Evolutionary conservation across 2,797 vertebrate species (phyloP), one percentile per base, ranked within the genome.

Genomic region (Sternotherus odoratus): DNA sequence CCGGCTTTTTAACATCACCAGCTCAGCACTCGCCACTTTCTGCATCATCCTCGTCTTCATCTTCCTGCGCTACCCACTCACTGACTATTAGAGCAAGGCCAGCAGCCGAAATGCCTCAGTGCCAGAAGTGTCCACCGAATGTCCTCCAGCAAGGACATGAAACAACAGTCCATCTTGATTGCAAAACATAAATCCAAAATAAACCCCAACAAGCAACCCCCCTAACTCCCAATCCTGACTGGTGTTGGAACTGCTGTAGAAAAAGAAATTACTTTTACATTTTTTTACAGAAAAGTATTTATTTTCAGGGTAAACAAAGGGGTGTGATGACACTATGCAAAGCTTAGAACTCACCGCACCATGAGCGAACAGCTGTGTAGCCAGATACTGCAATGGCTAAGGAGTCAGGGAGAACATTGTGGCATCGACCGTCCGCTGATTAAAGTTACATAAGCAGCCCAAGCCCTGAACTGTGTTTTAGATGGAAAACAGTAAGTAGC

Each of bases 1-100:
- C 2, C 95, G 98, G 85, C 98, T 98, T 56, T 98, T 98, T 96
- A 98, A 98, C 96, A 98, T 98, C 97, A 98, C 98, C 95, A 98
- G 98, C 96, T 98, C 98, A 1, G 98, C 98, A 5, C 98, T 98
- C 82, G 98, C 98, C 2, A 98, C 98, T 17, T 98, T 98, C 96
- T 98, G 98, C 86, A 97, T 98, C 95, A 95, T 98, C 87, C 98
- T 98, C 0, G 95, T 98, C 87, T 98, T 98, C 95, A 97, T 98
- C 86, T 98, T 98, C 97, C 96, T 98, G 97, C 96, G 98, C 94
- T 98, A 98, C 86, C 98, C 98, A 3, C 98, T 98, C 92, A 96
- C 97, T 57, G 98, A 98, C 97, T 98, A 98, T 96, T 98, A 97
- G 97, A 95, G 78, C 26, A 86, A 96, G 95, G 96, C 92, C 96